These are phyloP conservation scores for Pimpla rufipes DNA, from an alignment of 2,888 invertebrate species.

Conservation along the genomic window DNA sequence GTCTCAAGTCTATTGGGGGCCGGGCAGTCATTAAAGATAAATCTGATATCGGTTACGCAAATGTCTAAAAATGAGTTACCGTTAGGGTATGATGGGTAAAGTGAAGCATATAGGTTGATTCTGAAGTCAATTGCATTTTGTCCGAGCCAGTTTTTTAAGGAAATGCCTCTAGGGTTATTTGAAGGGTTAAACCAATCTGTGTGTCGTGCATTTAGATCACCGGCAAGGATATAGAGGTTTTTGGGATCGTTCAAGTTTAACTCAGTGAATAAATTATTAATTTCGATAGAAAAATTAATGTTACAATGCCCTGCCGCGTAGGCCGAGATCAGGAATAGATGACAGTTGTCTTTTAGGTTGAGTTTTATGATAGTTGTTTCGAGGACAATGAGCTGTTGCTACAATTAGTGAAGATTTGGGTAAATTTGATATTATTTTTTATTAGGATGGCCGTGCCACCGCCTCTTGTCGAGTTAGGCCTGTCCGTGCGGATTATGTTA, in stretches of 20 bases:
- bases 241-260: slow-evolving; percentile 23
- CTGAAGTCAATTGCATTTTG: not conserved
- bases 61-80: slow-evolving; percentile 53
- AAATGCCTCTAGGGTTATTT: slow-evolving; percentile 45
- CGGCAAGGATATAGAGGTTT: slow-evolving; percentile 54
- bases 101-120: not conserved
- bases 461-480: not conserved
- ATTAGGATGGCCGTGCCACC: slow-evolving; percentile 45
- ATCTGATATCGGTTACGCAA: slow-evolving; percentile 38
- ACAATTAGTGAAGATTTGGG: not conserved
- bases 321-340: slow-evolving; percentile 47
- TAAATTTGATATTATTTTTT: not conserved
- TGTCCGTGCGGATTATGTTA: slow-evolving; percentile 12
- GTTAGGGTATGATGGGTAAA: not conserved
- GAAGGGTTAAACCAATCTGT: slow-evolving; percentile 36
- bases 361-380: slow-evolving; percentile 8
- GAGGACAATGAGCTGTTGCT: not conserved
- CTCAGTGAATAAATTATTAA: slow-evolving; percentile 34
- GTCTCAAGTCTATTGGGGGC: slow-evolving; percentile 26
- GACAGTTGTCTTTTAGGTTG: not conserved
- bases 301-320: slow-evolving; percentile 47
- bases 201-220: slow-evolving; percentile 60
- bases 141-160: slow-evolving; percentile 2
- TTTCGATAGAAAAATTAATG: slow-evolving; percentile 36
- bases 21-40: slow-evolving; percentile 23